Conservation (phyloP, 2,888 invertebrate species). For the Drosophila kambysellisi region DNA sequence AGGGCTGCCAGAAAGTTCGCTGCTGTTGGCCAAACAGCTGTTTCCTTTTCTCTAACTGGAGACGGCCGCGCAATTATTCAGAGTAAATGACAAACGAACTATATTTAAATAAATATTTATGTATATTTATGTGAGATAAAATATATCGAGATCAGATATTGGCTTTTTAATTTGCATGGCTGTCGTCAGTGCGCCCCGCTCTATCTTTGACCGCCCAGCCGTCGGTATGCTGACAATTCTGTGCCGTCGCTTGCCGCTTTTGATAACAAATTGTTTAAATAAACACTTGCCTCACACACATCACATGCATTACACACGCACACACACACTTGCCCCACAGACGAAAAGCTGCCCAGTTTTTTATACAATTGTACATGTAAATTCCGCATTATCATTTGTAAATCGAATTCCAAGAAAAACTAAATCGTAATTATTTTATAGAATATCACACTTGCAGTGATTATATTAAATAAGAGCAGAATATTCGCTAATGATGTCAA, state of each 20-base stretch:
- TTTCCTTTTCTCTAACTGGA: background rate
- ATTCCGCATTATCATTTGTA: background rate
- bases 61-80: background rate
- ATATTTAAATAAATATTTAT: conserved; percentile 11
- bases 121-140: conserved; percentile 1
- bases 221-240: background rate
- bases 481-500: conserved; percentile 1
- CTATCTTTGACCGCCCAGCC: background rate
- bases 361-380: background rate
- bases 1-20: conserved; percentile 20
- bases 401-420: background rate
- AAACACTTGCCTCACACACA: conserved; percentile 5
- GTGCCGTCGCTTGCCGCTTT: conserved; percentile 3
- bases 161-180: conserved; percentile 34
- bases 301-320: background rate
- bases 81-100: background rate
- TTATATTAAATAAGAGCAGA: too few relatives aligned
- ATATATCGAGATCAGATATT: conserved; percentile 14
- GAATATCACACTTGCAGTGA: background rate
- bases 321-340: background rate
- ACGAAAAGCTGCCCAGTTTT: too few relatives aligned
- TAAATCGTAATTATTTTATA: background rate
- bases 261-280: conserved; percentile 42
- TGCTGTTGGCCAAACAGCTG: conserved; percentile 24
- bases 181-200: background rate